A percentile compares a stretch with the other conserved stretches of the same genome.
These are phyloP conservation scores for Zapornia atra DNA, from an alignment of 2,113 vertebrate species.

Conservation along the genomic window DNA sequence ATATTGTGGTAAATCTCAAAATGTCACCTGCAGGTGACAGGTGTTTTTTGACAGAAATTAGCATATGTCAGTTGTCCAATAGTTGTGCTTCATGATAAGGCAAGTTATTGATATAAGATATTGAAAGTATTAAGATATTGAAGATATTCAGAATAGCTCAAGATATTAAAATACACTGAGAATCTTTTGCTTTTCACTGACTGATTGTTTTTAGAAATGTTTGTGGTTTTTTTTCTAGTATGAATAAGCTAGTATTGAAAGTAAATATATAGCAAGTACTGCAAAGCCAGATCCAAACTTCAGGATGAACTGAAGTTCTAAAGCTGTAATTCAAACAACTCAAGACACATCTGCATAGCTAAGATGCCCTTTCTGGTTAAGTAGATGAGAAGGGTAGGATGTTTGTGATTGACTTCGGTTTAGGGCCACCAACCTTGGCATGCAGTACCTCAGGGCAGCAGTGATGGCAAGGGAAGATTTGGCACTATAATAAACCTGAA, in stretches of 20 bases:
- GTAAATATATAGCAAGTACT: background rate
- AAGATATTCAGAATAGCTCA: background rate
- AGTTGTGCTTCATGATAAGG: background rate
- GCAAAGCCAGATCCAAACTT: background rate
- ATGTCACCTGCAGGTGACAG: accelerated
- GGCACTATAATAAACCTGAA: background rate
- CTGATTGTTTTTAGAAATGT: background rate
- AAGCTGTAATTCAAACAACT: background rate
- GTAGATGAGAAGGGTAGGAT: background rate
- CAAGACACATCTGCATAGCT: background rate
- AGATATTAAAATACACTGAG: background rate
- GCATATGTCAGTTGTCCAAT: background rate
- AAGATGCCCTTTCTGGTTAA: background rate
- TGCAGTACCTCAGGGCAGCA: background rate
- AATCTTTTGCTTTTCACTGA: background rate
- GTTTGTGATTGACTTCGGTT: background rate
- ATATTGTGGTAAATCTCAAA: background rate
- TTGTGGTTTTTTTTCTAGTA: background rate
- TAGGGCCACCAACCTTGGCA: background rate
- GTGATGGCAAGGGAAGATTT: background rate
- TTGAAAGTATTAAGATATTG: background rate
- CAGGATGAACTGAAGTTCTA: background rate
- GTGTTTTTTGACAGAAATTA: background rate
- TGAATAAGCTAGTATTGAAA: background rate
- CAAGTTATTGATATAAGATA: background rate